phyloP scores from a whole-genome alignment of 2,888 invertebrate genomes.

The Parnassius smintheus region DNA sequence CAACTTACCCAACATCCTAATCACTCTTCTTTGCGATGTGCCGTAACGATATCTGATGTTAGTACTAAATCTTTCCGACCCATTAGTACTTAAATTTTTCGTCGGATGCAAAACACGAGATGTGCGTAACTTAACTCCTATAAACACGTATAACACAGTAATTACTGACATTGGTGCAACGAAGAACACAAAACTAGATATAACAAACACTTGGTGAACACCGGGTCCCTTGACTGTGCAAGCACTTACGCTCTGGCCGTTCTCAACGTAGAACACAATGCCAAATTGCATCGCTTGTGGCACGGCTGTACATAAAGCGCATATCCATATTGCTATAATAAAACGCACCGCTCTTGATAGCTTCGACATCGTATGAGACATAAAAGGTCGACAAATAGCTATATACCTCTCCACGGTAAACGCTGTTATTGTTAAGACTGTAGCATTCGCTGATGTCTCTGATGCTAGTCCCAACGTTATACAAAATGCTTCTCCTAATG shows the following conservation, averaged over 20 bases:
- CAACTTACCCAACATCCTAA: slow-evolving; percentile 90
- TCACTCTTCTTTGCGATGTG: slow-evolving; percentile 83
- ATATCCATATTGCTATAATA: slow-evolving; percentile 88
- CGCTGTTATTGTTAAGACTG: slow-evolving; percentile 92
- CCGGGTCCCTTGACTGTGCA: slow-evolving; percentile 83
- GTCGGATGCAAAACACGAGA: slow-evolving; percentile 82
- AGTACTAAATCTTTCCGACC: slow-evolving; percentile 56
- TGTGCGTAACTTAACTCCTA: slow-evolving; percentile 86
- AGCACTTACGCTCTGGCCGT: slow-evolving; percentile 68
- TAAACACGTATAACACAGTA: slow-evolving; percentile 89
- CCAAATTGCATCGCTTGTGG: slow-evolving; percentile 92
- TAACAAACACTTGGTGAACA: slow-evolving; percentile 87
- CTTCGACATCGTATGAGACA: slow-evolving; percentile 91
- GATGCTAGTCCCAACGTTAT: slow-evolving; percentile 88
- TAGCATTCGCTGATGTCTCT: slow-evolving; percentile 93
- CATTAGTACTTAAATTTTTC: slow-evolving; percentile 78
- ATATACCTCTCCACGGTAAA: slow-evolving; percentile 94
- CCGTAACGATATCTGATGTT: slow-evolving; percentile 77
- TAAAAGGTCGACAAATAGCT: slow-evolving; percentile 92
- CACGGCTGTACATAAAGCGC: slow-evolving; percentile 87
- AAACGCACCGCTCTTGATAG: slow-evolving; percentile 90
- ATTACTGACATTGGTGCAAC: slow-evolving; percentile 93
- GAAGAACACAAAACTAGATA: slow-evolving; percentile 91
- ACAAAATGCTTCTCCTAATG: slow-evolving; percentile 89
- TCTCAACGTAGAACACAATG: slow-evolving; percentile 77